Evolutionary conservation across 2,113 vertebrate genomes (phyloP).

Genomic region (Picathartes gymnocephalus): DNA sequence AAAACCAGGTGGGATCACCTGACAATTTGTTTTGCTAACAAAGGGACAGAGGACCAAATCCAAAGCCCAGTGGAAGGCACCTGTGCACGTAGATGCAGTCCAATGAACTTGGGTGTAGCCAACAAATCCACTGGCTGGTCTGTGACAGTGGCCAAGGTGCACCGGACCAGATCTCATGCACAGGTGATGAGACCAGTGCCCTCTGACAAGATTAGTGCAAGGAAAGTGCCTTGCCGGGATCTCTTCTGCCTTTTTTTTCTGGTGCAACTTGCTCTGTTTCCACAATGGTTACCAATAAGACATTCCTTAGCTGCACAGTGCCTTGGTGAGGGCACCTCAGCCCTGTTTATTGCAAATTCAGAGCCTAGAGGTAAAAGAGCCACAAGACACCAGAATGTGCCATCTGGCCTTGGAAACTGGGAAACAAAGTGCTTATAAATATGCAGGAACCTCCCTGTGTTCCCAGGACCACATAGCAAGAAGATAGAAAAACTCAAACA

Average conservation of each 20-base stretch:
- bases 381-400: not conserved
- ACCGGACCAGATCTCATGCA: not conserved
- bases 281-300: not conserved
- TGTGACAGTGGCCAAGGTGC: not conserved
- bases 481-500: not conserved
- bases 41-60: not conserved
- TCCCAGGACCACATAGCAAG: constrained; percentile 21
- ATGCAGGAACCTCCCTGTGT: not conserved
- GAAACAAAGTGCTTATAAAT: not conserved
- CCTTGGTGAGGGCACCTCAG: not conserved
- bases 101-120: not conserved
- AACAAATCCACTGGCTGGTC: not conserved
- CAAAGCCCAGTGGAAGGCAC: not conserved
- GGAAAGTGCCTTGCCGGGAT: not conserved
- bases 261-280: not conserved
- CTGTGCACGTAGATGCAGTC: not conserved
- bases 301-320: not conserved
- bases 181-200: not conserved
- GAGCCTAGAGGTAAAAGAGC: not conserved
- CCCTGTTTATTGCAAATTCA: not conserved
- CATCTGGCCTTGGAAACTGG: not conserved
- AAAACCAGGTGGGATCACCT: not conserved
- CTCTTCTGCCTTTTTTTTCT: not conserved
- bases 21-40: not conserved
- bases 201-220: not conserved